Evolutionary conservation across 2,797 vertebrate species (phyloP).

Genomic region (Ptychadena robeensis): DNA sequence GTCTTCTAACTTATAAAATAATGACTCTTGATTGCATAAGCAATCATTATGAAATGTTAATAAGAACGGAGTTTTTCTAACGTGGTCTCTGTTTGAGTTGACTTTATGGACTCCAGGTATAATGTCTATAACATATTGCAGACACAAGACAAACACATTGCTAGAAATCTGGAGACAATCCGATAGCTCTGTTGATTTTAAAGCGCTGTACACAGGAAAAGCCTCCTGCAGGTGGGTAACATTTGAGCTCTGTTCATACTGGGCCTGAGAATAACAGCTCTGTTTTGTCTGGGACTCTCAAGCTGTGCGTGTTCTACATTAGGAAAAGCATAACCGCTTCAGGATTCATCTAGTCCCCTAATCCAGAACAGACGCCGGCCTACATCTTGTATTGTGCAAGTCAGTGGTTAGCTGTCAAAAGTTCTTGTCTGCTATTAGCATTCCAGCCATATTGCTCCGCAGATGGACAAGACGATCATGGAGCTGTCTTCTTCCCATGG

Average conservation of each 20-base stretch:
- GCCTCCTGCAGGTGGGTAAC: constrained; percentile 60
- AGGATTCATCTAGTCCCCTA: constrained; percentile 56
- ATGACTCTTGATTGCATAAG: constrained; percentile 5
- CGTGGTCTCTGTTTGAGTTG: constrained; percentile 41
- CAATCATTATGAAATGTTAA: not conserved
- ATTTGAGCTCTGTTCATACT: constrained; percentile 61
- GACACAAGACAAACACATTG: constrained; percentile 44
- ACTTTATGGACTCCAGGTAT: constrained; percentile 12
- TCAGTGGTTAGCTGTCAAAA: constrained; percentile 55
- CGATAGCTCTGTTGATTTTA: constrained; percentile 56
- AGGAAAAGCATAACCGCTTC: constrained; percentile 63
- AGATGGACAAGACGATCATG: constrained; percentile 30
- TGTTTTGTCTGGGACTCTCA: constrained; percentile 64
- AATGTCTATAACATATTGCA: constrained; percentile 53
- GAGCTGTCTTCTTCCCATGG: constrained; percentile 7
- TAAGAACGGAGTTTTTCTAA: not conserved
- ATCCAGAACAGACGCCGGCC: constrained; percentile 61
- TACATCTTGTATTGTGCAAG: constrained; percentile 40
- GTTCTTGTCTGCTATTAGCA: constrained; percentile 41
- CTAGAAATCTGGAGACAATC: constrained; percentile 61
- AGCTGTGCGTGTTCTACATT: constrained; percentile 62
- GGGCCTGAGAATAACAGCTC: constrained; percentile 60
- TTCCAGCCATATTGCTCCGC: constrained; percentile 52
- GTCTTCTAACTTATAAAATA: not conserved
- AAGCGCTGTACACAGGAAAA: constrained; percentile 54